phyloP scores from a whole-genome alignment of 1,140 invertebrate genomes.

The Pseudomyrmex sp. region DNA sequence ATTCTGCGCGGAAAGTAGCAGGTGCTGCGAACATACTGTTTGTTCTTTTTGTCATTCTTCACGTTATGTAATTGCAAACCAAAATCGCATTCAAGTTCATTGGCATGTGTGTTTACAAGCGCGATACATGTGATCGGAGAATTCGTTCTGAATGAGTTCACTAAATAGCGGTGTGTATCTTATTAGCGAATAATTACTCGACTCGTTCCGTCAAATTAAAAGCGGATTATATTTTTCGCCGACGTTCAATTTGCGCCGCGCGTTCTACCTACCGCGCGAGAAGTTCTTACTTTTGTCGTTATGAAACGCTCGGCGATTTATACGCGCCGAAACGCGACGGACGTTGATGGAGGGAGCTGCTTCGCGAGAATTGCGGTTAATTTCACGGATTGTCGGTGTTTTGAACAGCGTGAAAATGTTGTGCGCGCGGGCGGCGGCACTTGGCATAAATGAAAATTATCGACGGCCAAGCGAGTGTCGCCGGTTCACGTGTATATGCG shows the following conservation, averaged over 20 bases:
- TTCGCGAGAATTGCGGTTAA: slow-evolving; percentile 52
- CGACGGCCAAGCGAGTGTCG: background rate
- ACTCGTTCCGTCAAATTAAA: background rate
- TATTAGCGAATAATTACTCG: background rate
- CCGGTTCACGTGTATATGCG: background rate
- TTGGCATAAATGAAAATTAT: slow-evolving; percentile 61
- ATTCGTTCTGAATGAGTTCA: background rate
- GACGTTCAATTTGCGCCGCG: background rate
- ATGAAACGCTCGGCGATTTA: background rate
- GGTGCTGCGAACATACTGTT: background rate
- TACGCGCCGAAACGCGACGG: background rate
- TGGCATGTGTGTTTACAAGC: background rate
- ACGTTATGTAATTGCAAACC: background rate
- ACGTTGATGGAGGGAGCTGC: slow-evolving; percentile 5
- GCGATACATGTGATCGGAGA: no score
- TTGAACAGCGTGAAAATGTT: slow-evolving; percentile 45
- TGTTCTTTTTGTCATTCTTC: slow-evolving; percentile 1
- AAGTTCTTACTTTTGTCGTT: background rate
- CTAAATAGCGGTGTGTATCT: background rate
- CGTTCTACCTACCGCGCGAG: no score
- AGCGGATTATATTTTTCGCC: background rate
- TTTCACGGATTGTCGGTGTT: slow-evolving; percentile 32
- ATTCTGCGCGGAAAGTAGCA: background rate
- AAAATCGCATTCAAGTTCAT: slow-evolving; percentile 14
- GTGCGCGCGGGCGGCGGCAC: slow-evolving; percentile 9